Base-by-base conservation (phyloP, 2,888 invertebrate species). In the Rotaria macrura region DNA sequence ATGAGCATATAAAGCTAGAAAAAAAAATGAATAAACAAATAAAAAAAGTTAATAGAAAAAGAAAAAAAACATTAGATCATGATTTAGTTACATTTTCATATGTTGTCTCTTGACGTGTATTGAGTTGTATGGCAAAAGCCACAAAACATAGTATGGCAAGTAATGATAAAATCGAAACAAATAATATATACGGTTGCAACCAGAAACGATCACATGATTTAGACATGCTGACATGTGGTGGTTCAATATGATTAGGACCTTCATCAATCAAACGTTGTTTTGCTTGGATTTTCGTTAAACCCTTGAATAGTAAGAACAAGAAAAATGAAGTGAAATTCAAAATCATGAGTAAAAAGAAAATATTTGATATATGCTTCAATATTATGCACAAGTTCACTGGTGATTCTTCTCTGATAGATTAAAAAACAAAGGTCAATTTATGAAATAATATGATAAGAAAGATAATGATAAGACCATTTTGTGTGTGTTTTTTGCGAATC, bases 201-300 rank as follows among this genome's bases (percentile, higher is more conserved):
- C 74, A 79, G 43, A 79, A 79, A 40, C 74, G 74, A 43, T 79
- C 40, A 25, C 74, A 79, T 25, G 74, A 79, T 79, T 79, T 79
- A 3, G 74, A 79, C 40, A 79, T 40, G 25, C 74, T 79, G 43
- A 79, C 74, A 79, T 79, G 74, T 14, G 74, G 74, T 79, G 74
- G 74, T 79, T 79, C 74, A n/a, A 79, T 79, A 79, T 79, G n/a
- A 79, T 79, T 79, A 9, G 40, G 38, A 43, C 74, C 74, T 79
- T 79, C 74, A 43, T 79, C 74, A 25, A 40, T 1, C n/a, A 79
- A 79, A 79, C 74, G 74, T 79, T 79, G 74, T 38, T 79, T 79
- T 10, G 74, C 74, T 79, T 79, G 74, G 43, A 79, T 79, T 17
- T 43, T 38, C 25, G 74, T 79, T 79, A 79, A 79, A 25, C 74